Conservation (phyloP, 2,888 invertebrate species). For the Acronicta alni region DNA sequence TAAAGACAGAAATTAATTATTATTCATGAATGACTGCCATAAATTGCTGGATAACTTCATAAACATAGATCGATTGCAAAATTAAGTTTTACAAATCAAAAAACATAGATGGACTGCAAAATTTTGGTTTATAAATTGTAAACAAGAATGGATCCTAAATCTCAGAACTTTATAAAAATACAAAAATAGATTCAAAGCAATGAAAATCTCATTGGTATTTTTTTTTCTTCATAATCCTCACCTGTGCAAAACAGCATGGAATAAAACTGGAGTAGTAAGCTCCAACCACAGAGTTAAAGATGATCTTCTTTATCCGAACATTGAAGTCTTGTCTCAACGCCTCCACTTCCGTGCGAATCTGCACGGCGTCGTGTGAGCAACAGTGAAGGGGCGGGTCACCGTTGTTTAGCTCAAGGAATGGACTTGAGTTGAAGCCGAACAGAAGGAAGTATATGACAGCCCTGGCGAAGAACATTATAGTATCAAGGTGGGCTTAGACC, state of each 20-base stretch:
- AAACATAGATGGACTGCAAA: no score
- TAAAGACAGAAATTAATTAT: no score
- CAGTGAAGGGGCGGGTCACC: slow-evolving; percentile 92
- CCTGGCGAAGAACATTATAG: slow-evolving; percentile 79
- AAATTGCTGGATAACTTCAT: no score
- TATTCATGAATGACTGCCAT: no score
- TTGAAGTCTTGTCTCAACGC: slow-evolving; percentile 96
- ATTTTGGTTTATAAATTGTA: no score
- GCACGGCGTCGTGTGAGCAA: slow-evolving; percentile 92
- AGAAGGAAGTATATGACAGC: slow-evolving; percentile 93
- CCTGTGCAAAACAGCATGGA: slow-evolving; percentile 97
- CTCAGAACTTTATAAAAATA: no score
- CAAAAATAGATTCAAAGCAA: no score
- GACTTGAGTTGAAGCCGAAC: slow-evolving; percentile 94
- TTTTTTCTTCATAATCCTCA: slow-evolving; percentile 72
- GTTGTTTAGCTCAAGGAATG: slow-evolving; percentile 92
- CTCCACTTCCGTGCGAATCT: slow-evolving; percentile 95
- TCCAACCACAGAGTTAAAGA: slow-evolving; percentile 95
- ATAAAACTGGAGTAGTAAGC: slow-evolving; percentile 97
- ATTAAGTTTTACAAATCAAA: no score
- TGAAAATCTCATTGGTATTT: not conserved
- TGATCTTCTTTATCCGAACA: slow-evolving; percentile 95
- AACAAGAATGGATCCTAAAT: no score
- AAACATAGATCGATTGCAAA: no score
- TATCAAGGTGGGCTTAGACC: no score